These are phyloP conservation scores for Diarsia mendica DNA, from an alignment of 2,888 invertebrate genomes.

Conservation along the genomic window DNA sequence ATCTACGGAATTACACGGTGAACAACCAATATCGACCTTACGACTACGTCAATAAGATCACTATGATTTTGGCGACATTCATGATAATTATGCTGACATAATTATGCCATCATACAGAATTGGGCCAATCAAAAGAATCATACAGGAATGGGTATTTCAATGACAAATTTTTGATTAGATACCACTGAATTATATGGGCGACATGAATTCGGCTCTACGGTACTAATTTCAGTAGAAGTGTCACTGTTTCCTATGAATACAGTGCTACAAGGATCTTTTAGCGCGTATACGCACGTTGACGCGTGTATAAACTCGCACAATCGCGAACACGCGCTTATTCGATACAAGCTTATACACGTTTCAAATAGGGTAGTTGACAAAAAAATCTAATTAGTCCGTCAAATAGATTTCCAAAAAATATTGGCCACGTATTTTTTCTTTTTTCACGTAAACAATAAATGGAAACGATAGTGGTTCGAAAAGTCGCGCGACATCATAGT, in stretches of 20 bases:
- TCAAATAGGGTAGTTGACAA: neutral
- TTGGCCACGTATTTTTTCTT: too few species aligned
- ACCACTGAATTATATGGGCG: neutral
- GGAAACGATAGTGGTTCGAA: too few species aligned
- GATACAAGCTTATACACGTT: neutral
- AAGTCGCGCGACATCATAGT: too few species aligned
- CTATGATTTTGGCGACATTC: neutral
- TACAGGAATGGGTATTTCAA: neutral
- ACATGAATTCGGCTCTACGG: neutral
- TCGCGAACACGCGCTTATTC: neutral
- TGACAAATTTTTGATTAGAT: neutral
- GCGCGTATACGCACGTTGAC: neutral
- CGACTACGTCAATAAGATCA: neutral
- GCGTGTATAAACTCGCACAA: neutral
- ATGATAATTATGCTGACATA: neutral
- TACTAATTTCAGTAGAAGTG: constrained; percentile 12
- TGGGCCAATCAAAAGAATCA: neutral
- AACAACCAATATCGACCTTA: neutral
- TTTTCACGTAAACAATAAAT: too few species aligned
- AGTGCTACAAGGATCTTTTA: neutral
- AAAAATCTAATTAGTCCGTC: too few species aligned
- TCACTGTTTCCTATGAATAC: neutral
- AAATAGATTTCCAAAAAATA: too few species aligned
- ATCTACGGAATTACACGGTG: neutral
- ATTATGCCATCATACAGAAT: neutral